Percentiles rank a stretch among this genome's conserved stretches.
Evolutionary conservation across 2,797 vertebrate species (phyloP).

Genomic region (Gymnothorax javanicus): DNA sequence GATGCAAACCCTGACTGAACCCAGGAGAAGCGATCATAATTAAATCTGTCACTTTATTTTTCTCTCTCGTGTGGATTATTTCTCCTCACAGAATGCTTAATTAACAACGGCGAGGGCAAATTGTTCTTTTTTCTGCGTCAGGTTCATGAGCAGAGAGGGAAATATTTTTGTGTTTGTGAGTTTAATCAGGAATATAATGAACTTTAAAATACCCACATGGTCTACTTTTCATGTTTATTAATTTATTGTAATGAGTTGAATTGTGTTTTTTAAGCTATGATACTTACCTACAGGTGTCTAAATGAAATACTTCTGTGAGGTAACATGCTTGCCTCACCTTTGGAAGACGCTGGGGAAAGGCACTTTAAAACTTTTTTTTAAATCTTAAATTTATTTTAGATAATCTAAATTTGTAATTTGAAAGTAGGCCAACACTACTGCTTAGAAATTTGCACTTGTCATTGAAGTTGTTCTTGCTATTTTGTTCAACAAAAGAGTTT

Average conservation of each 20-base stretch:
- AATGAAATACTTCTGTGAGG: background rate
- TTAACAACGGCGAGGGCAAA: background rate
- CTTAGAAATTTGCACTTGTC: no score
- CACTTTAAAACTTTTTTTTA: background rate
- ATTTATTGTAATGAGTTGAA: background rate
- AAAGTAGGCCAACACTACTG: background rate
- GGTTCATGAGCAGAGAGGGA: background rate
- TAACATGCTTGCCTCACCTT: background rate
- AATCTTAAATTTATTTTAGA: slow-evolving; percentile 16
- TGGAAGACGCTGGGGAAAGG: background rate
- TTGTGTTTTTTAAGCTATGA: background rate
- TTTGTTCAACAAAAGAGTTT: no score
- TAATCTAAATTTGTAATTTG: slow-evolving; percentile 15
- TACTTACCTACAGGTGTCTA: background rate
- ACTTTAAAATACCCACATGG: background rate
- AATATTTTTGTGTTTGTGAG: background rate
- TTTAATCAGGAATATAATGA: background rate
- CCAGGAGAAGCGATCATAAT: background rate
- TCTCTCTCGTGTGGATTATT: background rate
- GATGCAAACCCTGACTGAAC: background rate
- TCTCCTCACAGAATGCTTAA: background rate
- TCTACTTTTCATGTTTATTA: slow-evolving; percentile 6
- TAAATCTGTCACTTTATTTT: background rate
- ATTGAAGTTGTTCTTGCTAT: no score
- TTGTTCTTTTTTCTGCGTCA: background rate